Evolutionary conservation across 2,888 invertebrate species (phyloP).

Genomic region (Mythimna lalbum): DNA sequence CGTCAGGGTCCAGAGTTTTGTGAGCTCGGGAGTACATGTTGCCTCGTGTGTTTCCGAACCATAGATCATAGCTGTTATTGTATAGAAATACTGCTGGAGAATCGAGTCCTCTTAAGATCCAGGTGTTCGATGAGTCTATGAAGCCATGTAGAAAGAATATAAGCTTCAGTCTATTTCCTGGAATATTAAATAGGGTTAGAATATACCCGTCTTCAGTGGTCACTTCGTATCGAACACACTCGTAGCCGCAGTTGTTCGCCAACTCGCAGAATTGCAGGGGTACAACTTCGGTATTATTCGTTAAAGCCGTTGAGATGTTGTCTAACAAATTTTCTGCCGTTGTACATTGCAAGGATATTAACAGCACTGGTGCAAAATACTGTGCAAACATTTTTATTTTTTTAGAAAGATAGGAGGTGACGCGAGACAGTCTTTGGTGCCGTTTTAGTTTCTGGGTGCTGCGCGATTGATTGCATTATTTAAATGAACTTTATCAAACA

Average conservation of each 20-base stretch:
- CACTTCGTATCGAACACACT: conserved; percentile 11
- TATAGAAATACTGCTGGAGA: conserved; percentile 13
- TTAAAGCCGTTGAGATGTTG: background rate
- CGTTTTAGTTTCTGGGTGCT: background rate
- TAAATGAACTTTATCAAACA: background rate
- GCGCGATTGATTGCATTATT: background rate
- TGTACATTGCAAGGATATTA: conserved; percentile 1
- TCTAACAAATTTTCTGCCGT: background rate
- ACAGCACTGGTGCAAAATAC: conserved; percentile 1
- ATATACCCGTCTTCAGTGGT: conserved; percentile 26
- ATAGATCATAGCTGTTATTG: conserved; percentile 21
- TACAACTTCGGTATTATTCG: conserved; percentile 8
- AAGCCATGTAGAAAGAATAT: conserved; percentile 13
- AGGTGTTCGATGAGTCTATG: conserved; percentile 8
- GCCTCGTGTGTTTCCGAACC: conserved; percentile 26
- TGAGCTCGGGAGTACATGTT: conserved; percentile 26
- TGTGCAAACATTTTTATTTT: conserved; percentile 1
- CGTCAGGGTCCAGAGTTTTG: conserved; percentile 7
- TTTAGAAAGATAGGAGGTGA: background rate
- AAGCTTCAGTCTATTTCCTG: conserved; percentile 10
- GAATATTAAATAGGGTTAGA: background rate
- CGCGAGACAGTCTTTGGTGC: background rate
- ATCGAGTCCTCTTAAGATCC: conserved; percentile 8
- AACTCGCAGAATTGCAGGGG: conserved; percentile 18
- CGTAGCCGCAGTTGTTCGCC: conserved; percentile 12